Evolutionary conservation across 2,113 vertebrate species (phyloP).

Genomic region (Catharus minimus): DNA sequence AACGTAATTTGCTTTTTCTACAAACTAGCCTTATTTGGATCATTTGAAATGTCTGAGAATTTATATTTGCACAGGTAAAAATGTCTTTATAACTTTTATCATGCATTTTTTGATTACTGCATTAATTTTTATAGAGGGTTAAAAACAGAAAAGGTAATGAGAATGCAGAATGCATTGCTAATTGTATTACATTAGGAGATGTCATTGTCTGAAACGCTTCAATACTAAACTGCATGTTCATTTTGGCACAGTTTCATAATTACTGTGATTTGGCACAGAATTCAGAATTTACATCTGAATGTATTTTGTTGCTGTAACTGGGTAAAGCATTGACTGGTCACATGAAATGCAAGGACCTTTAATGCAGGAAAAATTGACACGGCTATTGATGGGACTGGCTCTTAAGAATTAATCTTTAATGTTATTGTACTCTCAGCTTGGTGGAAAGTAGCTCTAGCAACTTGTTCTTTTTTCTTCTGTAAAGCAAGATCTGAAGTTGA

Average conservation of each 20-base stretch:
- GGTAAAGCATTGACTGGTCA: neutral
- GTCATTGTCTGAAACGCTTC: neutral
- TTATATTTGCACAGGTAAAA: neutral
- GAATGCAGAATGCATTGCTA: neutral
- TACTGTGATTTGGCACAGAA: neutral
- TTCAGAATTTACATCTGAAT: neutral
- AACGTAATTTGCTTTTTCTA: neutral
- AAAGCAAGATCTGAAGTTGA: neutral
- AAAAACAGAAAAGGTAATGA: neutral
- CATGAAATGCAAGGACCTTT: neutral
- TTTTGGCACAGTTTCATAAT: constrained; percentile 7
- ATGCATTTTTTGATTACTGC: neutral
- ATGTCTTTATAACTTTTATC: neutral
- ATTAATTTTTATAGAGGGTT: neutral
- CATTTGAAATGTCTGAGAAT: neutral
- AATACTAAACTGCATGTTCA: neutral
- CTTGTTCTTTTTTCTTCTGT: neutral
- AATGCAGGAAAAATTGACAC: neutral
- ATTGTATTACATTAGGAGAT: neutral
- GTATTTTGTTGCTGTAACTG: neutral
- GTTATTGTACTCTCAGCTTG: neutral
- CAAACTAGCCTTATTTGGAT: neutral
- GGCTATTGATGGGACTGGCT: neutral
- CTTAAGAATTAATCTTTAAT: neutral
- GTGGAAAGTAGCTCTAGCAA: neutral